Conservation (phyloP, 1,140 invertebrate genomes). For the Oryzaephilus surinamensis region DNA sequence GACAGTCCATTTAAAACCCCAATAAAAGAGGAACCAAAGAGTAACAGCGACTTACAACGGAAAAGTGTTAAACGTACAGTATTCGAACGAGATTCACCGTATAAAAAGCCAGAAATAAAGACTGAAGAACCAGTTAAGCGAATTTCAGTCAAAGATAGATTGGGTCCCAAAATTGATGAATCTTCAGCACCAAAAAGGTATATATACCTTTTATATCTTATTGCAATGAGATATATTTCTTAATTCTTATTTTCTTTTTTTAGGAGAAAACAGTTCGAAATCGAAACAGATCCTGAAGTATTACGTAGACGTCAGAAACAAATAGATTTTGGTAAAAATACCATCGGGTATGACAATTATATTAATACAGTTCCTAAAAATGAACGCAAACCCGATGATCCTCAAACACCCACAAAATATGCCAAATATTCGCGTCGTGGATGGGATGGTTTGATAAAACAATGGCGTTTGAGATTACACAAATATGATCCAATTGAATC, state of each 20-base stretch:
- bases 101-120: background rate
- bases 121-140: background rate
- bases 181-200: background rate
- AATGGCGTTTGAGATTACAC: slow-evolving; percentile 79
- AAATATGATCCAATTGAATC: slow-evolving; percentile 67
- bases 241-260: slow-evolving; percentile 9
- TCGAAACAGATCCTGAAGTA: slow-evolving; percentile 62
- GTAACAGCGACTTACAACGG: slow-evolving; percentile 5
- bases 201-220: slow-evolving; percentile 5
- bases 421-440: slow-evolving; percentile 79
- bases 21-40: slow-evolving; percentile 7
- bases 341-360: slow-evolving; percentile 77
- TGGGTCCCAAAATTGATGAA: slow-evolving; percentile 2
- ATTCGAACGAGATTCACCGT: slow-evolving; percentile 9
- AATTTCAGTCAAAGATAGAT: no score
- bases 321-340: slow-evolving; percentile 93
- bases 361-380: slow-evolving; percentile 54
- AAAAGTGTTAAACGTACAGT: slow-evolving; percentile 20
- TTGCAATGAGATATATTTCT: background rate
- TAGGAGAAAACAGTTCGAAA: slow-evolving; percentile 33
- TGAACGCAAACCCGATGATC: slow-evolving; percentile 58
- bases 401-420: slow-evolving; percentile 77
- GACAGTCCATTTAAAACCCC: background rate
- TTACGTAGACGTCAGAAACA: slow-evolving; percentile 78
- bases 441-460: slow-evolving; percentile 78